Evolutionary conservation across 2,888 invertebrate species (phyloP).

Genomic region (Cryptophagus acutangulus): DNA sequence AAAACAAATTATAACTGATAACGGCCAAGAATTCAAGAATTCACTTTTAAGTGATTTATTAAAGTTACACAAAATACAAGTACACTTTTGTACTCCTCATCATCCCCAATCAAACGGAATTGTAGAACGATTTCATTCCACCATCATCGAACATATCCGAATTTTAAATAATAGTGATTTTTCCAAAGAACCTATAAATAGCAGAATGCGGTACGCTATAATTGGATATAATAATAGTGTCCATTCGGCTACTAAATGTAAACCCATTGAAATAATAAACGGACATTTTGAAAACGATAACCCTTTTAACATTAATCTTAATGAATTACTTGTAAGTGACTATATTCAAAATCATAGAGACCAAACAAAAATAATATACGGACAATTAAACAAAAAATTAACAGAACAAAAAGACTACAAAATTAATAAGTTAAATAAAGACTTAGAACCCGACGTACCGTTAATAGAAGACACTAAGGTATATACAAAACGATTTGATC

Average conservation of each 20-base stretch:
- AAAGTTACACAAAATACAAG: slow-evolving; percentile 19
- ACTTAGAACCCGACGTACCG: too few relatives aligned
- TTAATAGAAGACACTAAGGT: too few relatives aligned
- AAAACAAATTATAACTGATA: slow-evolving; percentile 21
- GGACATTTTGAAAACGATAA: slow-evolving; percentile 16
- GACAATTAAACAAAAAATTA: slow-evolving; percentile 6
- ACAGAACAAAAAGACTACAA: too few relatives aligned
- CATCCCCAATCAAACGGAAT: slow-evolving; percentile 22
- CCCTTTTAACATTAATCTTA: slow-evolving; percentile 16
- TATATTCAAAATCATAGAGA: slow-evolving; percentile 14
- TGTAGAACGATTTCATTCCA: slow-evolving; percentile 19
- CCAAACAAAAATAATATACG: slow-evolving; percentile 16
- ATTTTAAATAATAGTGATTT: slow-evolving; percentile 12
- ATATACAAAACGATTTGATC: too few relatives aligned
- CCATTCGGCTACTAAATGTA: slow-evolving; percentile 18
- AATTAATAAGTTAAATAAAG: too few relatives aligned
- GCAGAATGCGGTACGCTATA: slow-evolving; percentile 14
- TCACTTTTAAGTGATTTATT: slow-evolving; percentile 19
- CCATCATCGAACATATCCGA: slow-evolving; percentile 19
- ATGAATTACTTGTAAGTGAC: slow-evolving; percentile 12
- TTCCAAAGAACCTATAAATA: slow-evolving; percentile 7
- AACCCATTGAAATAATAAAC: slow-evolving; percentile 18
- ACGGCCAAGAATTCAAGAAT: slow-evolving; percentile 23
- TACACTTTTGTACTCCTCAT: slow-evolving; percentile 20
- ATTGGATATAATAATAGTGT: slow-evolving; percentile 18